Conservation (phyloP, 2,888 invertebrate genomes). For the Chesias legatella region DNA sequence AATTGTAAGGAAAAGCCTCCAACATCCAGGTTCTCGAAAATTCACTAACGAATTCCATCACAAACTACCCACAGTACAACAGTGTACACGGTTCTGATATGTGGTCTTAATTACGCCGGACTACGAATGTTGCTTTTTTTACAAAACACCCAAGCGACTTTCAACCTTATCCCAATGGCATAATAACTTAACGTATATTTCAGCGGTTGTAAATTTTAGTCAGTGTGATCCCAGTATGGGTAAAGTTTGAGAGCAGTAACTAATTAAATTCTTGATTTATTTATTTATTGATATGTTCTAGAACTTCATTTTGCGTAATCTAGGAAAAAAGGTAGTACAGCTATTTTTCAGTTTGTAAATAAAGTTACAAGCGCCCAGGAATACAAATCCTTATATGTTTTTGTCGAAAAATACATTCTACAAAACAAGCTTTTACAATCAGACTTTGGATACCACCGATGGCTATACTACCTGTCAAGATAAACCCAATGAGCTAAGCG, state of each 20-base stretch:
- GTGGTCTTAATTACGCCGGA: slow-evolving; percentile 13
- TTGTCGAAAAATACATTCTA: no score
- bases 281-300: no score
- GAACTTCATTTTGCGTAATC: no score
- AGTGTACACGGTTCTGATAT: slow-evolving; percentile 6
- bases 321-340: no score
- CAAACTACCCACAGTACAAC: slow-evolving; percentile 2
- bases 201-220: slow-evolving; percentile 27
- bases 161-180: slow-evolving; percentile 9
- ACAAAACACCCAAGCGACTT: slow-evolving; percentile 1
- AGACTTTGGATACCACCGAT: no score
- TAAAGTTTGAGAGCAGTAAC: slow-evolving; percentile 19
- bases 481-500: no score
- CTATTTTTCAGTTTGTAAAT: no score
- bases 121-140: slow-evolving; percentile 8
- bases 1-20: no score
- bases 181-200: slow-evolving; percentile 4
- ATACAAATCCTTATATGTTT: no score
- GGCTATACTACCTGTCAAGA: no score
- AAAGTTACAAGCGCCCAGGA: no score
- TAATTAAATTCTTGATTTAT: background rate
- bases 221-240: slow-evolving; percentile 21
- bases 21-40: background rate
- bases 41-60: slow-evolving; percentile 4
- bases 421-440: no score